phyloP scores from a whole-genome alignment of 2,797 vertebrate genomes.

The Acropternis orthonyx region DNA sequence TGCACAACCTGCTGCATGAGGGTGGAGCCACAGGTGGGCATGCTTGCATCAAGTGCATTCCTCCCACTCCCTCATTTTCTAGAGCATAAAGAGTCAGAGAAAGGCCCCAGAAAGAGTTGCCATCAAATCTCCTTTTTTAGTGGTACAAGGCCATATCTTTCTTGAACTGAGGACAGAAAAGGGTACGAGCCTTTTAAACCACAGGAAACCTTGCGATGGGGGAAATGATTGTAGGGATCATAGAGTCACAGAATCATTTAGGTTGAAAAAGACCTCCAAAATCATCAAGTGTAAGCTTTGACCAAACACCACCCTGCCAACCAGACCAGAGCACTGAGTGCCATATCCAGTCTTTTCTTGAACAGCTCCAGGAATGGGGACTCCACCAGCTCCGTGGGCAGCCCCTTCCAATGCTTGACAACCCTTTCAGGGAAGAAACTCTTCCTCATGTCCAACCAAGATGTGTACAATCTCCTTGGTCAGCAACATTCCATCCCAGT shows the following conservation, averaged over 20 bases:
- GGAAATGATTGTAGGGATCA: rapidly evolving
- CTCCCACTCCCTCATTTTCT: background rate
- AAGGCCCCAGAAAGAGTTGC: background rate
- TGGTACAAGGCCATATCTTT: background rate
- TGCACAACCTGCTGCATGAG: background rate
- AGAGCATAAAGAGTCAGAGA: background rate
- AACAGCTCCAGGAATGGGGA: background rate
- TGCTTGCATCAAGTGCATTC: rapidly evolving
- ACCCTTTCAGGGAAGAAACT: background rate
- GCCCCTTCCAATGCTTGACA: background rate
- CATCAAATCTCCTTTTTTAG: background rate
- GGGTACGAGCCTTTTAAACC: background rate
- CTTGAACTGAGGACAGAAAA: background rate
- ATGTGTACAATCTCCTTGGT: rapidly evolving
- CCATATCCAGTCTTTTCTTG: background rate
- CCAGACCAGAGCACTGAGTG: background rate
- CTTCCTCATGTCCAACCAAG: background rate
- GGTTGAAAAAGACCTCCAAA: background rate
- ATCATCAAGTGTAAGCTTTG: too few relatives aligned
- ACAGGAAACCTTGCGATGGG: background rate
- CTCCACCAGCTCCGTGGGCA: background rate
- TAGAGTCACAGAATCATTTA: rapidly evolving
- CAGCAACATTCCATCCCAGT: rapidly evolving
- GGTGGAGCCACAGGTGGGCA: background rate
- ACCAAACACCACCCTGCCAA: background rate